Base-by-base conservation (phyloP, 2,888 invertebrate genomes). In the Drosophila maculinotata region DNA sequence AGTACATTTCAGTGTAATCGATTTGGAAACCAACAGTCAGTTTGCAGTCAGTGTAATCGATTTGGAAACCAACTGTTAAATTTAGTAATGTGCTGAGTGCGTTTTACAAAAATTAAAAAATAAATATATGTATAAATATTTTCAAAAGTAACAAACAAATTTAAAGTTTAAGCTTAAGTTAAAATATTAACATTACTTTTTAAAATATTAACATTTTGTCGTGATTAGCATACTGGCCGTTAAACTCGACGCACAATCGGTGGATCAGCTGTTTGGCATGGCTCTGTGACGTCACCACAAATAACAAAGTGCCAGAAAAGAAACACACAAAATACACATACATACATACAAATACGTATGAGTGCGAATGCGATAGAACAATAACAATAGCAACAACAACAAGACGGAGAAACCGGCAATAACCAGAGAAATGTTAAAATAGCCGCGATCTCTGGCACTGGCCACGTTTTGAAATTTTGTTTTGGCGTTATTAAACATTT, bases 401-500 rank as follows among this genome's bases (percentile, higher is more conserved):
- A 10, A 17, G 7, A 10, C 17, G n/a, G n/a, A 57, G 20, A 67
- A 87, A 84, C 82, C 87, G 82, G 82, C 82, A 78, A 73, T 49
- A 82, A 81, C 69, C 71, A 71, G 78, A 66, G 87, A 69, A 70
- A 66, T 65, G 59, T 58, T 48, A 80, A 79, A 79, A 79, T 79
- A 80, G 80, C 54, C 57, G 53, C 69, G 35, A 62, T 59, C 48
- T 68, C 63, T 70, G 56, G 51, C 57, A 35, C 49, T 57, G 65
- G 51, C 59, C 63, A 72, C 65, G 72, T 66, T 78, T 60, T 64
- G 20, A 74, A 73, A 69, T n/a, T n/a, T n/a, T 80, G 67, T 76
- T 72, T 71, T 74, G 82, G 85, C 85, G 74, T 85, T 83, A 82
- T 83, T 87, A 83, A 87, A 64, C 54, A 70, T 62, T 68, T 70